A percentile compares a stretch with the other conserved stretches of the same genome.
Conservation (phyloP, 2,113 vertebrate genomes). For the Melanerpes aurifrons region DNA sequence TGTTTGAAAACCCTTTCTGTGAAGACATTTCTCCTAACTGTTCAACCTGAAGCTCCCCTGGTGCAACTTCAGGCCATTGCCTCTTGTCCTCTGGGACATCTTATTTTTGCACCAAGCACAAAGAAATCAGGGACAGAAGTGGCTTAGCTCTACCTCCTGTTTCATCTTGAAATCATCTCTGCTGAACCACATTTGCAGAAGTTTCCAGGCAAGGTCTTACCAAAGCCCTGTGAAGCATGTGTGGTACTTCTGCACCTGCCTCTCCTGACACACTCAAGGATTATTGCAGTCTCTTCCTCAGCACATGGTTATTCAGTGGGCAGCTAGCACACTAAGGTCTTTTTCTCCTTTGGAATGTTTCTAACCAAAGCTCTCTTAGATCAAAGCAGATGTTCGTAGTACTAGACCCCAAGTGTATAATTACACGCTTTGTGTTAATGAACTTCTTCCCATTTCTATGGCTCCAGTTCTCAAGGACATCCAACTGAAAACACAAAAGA, state of each 20-base stretch:
- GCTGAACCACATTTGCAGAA: not conserved
- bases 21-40: too few species aligned
- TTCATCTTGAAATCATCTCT: not conserved
- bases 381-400: constrained; percentile 45
- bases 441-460: not conserved
- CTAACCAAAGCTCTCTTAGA: not conserved
- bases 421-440: constrained; percentile 4
- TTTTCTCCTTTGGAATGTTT: not conserved
- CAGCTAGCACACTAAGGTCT: not conserved
- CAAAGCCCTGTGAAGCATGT: not conserved
- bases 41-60: too few species aligned
- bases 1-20: too few species aligned
- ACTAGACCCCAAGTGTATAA: constrained; percentile 22
- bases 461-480: constrained; percentile 41
- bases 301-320: not conserved
- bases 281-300: not conserved
- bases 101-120: not conserved
- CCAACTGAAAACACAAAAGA: not conserved
- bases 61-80: too few species aligned
- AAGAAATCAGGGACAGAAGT: not conserved
- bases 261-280: not conserved
- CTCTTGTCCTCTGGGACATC: not conserved
- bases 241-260: not conserved
- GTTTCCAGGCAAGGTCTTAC: not conserved
- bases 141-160: not conserved